Base-by-base conservation (phyloP, 2,888 invertebrate genomes). In the Ennomos erosarius region DNA sequence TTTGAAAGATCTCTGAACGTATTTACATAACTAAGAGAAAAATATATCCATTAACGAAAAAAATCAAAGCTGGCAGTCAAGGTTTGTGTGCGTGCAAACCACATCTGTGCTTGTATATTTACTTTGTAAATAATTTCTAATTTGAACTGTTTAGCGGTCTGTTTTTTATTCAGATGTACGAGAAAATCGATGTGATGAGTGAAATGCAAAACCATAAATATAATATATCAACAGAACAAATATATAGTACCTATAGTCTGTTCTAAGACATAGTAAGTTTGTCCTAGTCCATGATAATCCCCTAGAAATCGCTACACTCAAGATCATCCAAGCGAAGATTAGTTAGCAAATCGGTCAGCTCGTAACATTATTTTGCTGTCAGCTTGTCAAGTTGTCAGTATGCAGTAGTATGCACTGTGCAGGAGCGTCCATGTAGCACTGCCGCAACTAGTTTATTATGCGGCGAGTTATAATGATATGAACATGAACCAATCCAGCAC, bases 281-380 rank as follows among this genome's bases (percentile, higher is more conserved):
- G 26, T 10, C 11, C 10, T 54, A 39, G 36, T 55, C 16, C 46
- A 33, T 48, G 42, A 37, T 38, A 13, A 51, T 1, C n/a, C 12
- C 39, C 49, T 43, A 37, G 43, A 55, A 63, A 59, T 49, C 34
- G 59, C 44, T 59, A 50, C 62, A 64, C 39, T 12, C 26, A 33
- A 57, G 50, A 55, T 58, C 57, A 61, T 61, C 42, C 53, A 53
- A 64, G 54, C 52, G 60, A 63, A 58, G 61, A 62, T 65, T 58
- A 63, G 55, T 26, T 61, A 63, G 61, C 59, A 55, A 67, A 65
- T 61, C 54, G 36, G 16, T 13, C 43, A 59, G 49, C 54, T 55
- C 46, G 49, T 56, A 59, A 49, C 9, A 40, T 37, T 10, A n/a
- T n/a, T 16, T 26, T 9, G 33, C n/a, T n/a, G n/a, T n/a, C n/a